phyloP scores from a whole-genome alignment of 2,888 invertebrate genomes.

The Pyrgus malvae region DNA sequence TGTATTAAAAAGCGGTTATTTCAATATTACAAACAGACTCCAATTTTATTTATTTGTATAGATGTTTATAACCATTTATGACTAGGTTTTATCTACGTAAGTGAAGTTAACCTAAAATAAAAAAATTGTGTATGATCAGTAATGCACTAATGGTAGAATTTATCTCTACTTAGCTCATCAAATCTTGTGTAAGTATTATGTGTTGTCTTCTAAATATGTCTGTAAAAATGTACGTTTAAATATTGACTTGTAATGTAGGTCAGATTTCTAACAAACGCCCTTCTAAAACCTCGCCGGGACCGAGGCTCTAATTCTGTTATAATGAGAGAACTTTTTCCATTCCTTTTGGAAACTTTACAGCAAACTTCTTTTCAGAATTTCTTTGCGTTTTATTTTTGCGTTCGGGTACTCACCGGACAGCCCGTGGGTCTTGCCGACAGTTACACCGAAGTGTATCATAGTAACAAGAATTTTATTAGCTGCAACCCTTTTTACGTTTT shows the following conservation, averaged over 20 bases:
- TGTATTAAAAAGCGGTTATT: too few species aligned
- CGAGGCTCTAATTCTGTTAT: slow-evolving; percentile 64
- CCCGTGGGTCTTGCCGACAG: slow-evolving; percentile 28
- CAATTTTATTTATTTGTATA: too few species aligned
- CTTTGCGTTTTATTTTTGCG: slow-evolving; percentile 47
- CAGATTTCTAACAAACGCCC: slow-evolving; percentile 36
- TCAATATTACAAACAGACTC: too few species aligned
- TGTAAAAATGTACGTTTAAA: background rate
- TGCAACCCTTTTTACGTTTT: too few species aligned
- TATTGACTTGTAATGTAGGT: slow-evolving; percentile 12
- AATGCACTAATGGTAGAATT: too few species aligned
- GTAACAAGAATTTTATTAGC: background rate
- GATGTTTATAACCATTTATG: too few species aligned
- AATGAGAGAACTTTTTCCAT: slow-evolving; percentile 73
- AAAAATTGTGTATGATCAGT: too few species aligned
- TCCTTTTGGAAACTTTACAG: slow-evolving; percentile 50
- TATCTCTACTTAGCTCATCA: too few species aligned
- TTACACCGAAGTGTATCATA: slow-evolving; percentile 25
- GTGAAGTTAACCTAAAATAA: too few species aligned
- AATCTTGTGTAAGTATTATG: too few species aligned
- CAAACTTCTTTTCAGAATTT: slow-evolving; percentile 47
- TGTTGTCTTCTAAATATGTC: too few species aligned
- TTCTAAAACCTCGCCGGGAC: slow-evolving; percentile 39
- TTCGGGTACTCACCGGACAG: slow-evolving; percentile 48
- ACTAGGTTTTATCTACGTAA: too few species aligned